These are phyloP conservation scores for Scaptomyza caliginosa DNA, from an alignment of 2,888 invertebrate species.

Conservation along the genomic window DNA sequence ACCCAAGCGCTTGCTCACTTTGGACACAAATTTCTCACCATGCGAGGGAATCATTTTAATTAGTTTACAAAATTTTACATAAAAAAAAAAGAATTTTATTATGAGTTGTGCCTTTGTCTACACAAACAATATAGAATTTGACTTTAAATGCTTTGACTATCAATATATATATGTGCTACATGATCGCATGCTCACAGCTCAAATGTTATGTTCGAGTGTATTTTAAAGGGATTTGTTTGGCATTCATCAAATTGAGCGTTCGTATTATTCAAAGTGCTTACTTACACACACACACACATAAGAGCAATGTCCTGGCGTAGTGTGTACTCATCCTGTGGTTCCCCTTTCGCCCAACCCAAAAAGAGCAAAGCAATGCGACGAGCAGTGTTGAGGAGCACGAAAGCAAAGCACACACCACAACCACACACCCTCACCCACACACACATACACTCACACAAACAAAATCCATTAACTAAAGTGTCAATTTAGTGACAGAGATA, in stretches of 20 bases:
- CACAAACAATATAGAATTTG: conserved; percentile 5
- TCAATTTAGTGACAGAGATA: conserved; percentile 83
- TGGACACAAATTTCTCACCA: conserved; percentile 7
- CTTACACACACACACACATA: conserved; percentile 39
- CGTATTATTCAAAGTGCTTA: conserved; percentile 76
- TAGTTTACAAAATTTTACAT: neutral
- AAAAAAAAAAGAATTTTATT: neutral
- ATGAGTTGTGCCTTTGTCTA: neutral
- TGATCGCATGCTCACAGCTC: no score
- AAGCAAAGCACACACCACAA: conserved; percentile 54
- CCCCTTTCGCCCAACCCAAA: conserved; percentile 14
- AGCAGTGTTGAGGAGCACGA: conserved; percentile 37
- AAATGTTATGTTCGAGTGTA: conserved; percentile 25
- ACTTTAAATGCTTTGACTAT: conserved; percentile 19
- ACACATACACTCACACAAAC: conserved; percentile 61
- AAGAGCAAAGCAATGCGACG: conserved; percentile 44
- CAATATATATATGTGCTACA: no score
- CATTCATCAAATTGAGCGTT: conserved; percentile 77
- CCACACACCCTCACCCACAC: conserved; percentile 48
- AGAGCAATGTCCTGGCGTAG: conserved; percentile 58
- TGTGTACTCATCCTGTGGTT: conserved; percentile 47
- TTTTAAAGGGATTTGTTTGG: conserved; percentile 65
- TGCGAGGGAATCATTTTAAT: conserved; percentile 37
- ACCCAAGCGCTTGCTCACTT: conserved; percentile 3
- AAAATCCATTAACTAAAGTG: conserved; percentile 83